These are phyloP conservation scores for Alaudala cheleensis DNA, from an alignment of 2,113 vertebrate species.

Conservation along the genomic window DNA sequence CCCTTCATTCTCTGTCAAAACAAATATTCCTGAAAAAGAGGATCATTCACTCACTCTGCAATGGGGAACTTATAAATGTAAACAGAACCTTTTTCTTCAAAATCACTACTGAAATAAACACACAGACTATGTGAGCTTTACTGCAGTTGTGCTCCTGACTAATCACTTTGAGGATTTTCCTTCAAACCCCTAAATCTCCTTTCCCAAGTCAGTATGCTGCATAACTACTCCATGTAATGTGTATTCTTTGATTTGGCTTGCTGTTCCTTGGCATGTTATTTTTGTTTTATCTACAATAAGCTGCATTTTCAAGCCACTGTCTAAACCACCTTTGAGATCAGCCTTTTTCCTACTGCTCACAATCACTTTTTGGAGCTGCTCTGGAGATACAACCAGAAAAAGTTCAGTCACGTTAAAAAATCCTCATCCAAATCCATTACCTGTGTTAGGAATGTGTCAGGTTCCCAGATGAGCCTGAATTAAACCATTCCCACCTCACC, in stretches of 20 bases:
- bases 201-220: background rate
- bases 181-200: background rate
- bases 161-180: background rate
- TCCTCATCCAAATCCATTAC: background rate
- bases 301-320: background rate
- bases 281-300: background rate
- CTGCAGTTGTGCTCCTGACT: background rate
- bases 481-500: background rate
- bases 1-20: slow-evolving; percentile 14
- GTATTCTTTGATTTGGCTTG: background rate
- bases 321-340: background rate
- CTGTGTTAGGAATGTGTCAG: background rate
- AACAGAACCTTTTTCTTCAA: background rate
- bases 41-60: background rate
- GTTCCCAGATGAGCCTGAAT: background rate
- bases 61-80: background rate
- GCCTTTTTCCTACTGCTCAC: background rate
- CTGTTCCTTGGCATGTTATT: background rate
- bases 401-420: background rate
- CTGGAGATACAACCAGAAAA: background rate
- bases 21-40: background rate
- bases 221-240: background rate
- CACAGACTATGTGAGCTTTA: background rate
- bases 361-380: background rate
- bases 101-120: background rate